Percentiles rank a stretch among this genome's conserved stretches.
These are phyloP conservation scores for Eclectus roratus DNA, from an alignment of 2,113 vertebrate species.

Conservation along the genomic window DNA sequence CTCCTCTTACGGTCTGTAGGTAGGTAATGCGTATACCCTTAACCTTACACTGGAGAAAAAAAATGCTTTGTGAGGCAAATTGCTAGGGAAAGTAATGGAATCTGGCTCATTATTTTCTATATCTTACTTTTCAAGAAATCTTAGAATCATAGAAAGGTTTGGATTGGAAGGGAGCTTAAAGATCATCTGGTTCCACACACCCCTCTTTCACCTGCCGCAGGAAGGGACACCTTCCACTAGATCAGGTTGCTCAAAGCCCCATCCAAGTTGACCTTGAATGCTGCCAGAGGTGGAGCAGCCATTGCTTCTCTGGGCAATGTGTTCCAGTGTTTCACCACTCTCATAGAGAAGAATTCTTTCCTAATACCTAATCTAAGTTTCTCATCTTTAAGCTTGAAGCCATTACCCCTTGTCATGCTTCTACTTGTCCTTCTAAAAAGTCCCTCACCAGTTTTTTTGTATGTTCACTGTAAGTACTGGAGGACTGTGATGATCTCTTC, in stretches of 20 bases:
- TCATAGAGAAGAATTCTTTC: too few species aligned
- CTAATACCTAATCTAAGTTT: background rate
- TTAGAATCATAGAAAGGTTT: background rate
- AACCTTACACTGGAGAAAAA: background rate
- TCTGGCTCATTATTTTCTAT: background rate
- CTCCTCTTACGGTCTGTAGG: background rate
- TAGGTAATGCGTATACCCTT: background rate
- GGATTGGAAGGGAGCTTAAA: background rate
- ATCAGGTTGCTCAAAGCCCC: background rate
- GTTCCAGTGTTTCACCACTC: background rate
- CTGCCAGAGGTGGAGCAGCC: background rate
- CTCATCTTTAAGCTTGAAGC: background rate
- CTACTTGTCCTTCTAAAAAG: background rate
- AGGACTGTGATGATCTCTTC: background rate
- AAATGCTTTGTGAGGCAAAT: background rate
- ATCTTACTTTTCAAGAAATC: background rate
- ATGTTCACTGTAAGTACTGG: background rate
- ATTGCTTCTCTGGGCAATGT: background rate
- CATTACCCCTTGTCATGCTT: background rate
- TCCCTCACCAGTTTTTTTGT: background rate
- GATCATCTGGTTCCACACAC: background rate
- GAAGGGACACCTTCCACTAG: background rate
- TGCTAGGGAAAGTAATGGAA: background rate
- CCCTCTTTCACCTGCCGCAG: background rate
- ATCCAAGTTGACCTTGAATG: background rate